Evolutionary conservation across 2,888 invertebrate species (phyloP), one percentile per base, ranked within the genome.

Genomic region (Cosmia trapezina): DNA sequence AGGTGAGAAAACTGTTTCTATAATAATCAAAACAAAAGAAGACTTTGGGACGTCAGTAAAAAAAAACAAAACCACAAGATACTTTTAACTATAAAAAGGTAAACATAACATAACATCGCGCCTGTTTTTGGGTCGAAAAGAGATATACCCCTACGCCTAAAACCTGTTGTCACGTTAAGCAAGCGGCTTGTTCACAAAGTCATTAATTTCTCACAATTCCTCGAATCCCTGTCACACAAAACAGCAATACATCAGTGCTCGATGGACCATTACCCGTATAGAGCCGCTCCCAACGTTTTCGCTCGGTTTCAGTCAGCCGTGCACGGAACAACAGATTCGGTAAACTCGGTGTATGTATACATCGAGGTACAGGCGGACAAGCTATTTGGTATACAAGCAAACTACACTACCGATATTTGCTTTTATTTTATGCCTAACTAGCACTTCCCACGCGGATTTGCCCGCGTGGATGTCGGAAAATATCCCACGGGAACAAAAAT

Each of bases 321-420:
- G 78, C 17, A 19, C 53, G 33, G 83, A 79, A 83, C 75, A 81
- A 83, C 66, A 75, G 66, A 67, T 51, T 51, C 54, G 60, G 74
- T 47, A 28, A 28, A 57, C 63, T 45, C 70, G 37, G 37, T 54
- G 56, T 43, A n/a, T n/a, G n/a, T n/a, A n/a, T n/a, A 56, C 33
- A 66, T 17, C 22, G 49, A 47, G 1, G 56, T 72, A 68, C 61
- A 37, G 28, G 14, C 14, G 33, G 9, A 63, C 14, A 2, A n/a
- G 14, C 5, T 33, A 56, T 33, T 56, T 4, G 9, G 3, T 11
- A 17, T 43, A 11, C 60, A 43, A 6, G 22, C 41, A 22, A 41
- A 60, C 9, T 17, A 43, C 22, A 41, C n/a, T 45, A 45, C 45
- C 14, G 17, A 45, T 45, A 45, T 45, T 14, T 0, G 14, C 4